phyloP scores from a whole-genome alignment of 2,888 invertebrate species.

The Apamea monoglypha region DNA sequence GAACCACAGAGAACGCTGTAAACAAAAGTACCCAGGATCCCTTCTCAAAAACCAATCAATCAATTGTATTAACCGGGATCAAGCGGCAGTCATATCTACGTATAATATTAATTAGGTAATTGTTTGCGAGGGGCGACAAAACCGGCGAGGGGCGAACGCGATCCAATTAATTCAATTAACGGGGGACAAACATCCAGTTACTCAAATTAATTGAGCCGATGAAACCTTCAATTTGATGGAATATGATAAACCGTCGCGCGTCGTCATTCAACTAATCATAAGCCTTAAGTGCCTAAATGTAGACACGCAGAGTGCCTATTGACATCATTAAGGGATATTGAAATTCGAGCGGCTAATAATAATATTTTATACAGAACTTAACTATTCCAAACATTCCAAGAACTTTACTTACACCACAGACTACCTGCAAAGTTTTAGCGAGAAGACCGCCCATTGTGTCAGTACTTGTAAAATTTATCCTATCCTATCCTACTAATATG shows the following conservation, averaged over 20 bases:
- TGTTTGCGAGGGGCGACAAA: slow-evolving; percentile 56
- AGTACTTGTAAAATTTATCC: neutral
- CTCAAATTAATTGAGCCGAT: slow-evolving; percentile 69
- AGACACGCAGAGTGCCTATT: slow-evolving; percentile 28
- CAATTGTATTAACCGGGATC: slow-evolving; percentile 28
- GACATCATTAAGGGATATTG: slow-evolving; percentile 20
- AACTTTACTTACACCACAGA: neutral
- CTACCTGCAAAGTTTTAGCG: neutral
- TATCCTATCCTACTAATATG: too few species aligned
- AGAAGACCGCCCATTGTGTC: neutral
- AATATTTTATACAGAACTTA: neutral
- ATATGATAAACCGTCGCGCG: slow-evolving; percentile 51
- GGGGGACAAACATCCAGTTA: slow-evolving; percentile 69
- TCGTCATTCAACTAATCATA: slow-evolving; percentile 33
- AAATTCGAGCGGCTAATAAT: slow-evolving; percentile 6
- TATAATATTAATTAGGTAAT: slow-evolving; percentile 69
- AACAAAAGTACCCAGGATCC: slow-evolving; percentile 25
- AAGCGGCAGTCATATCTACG: slow-evolving; percentile 30
- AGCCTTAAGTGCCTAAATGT: slow-evolving; percentile 28
- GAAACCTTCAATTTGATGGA: slow-evolving; percentile 62
- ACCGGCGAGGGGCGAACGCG: slow-evolving; percentile 56
- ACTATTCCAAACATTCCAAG: neutral
- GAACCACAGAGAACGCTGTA: slow-evolving; percentile 2
- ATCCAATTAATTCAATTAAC: slow-evolving; percentile 73
- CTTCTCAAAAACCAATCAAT: slow-evolving; percentile 32